phyloP scores from a whole-genome alignment of 37 sponge, comb jelly and placozoan genomes.

The Tethya wilhelma region DNA sequence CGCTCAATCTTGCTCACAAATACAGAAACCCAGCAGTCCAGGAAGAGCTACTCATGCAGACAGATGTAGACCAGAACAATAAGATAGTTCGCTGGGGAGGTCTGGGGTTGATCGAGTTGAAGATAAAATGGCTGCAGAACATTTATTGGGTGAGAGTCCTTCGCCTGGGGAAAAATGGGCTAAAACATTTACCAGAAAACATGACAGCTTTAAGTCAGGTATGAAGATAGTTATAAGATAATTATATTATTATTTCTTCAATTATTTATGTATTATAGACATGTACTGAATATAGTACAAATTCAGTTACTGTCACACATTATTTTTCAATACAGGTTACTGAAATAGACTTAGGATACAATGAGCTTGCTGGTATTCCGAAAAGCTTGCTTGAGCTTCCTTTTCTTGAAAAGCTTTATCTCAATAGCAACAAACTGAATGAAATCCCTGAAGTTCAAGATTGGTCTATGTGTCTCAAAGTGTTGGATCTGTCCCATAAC shows the following conservation, averaged over 20 bases:
- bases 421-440: conserved; percentile 68
- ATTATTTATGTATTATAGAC: too few relatives aligned
- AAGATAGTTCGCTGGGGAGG: conserved; percentile 79
- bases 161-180: conserved; percentile 67
- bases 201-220: too few relatives aligned
- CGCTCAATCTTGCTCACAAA: conserved; percentile 75
- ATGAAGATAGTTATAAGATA: too few relatives aligned
- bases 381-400: conserved; percentile 82
- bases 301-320: too few relatives aligned
- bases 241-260: neutral
- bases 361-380: conserved; percentile 74
- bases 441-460: conserved; percentile 77
- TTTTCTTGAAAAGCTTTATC: conserved; percentile 68
- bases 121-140: conserved; percentile 67
- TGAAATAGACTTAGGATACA: conserved; percentile 71
- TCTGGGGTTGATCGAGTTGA: conserved; percentile 59
- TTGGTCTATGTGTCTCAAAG: conserved; percentile 75
- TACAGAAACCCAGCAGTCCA: conserved; percentile 20
- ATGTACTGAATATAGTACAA: too few relatives aligned
- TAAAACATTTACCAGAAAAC: conserved; percentile 60
- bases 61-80: conserved; percentile 70
- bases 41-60: conserved; percentile 78
- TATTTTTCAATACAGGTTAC: conserved; percentile 51
- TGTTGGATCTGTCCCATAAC: conserved; percentile 82
- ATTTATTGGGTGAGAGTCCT: conserved; percentile 80